These are phyloP conservation scores for Dusona sp. DNA, from an alignment of 2,888 invertebrate genomes.

Conservation along the genomic window DNA sequence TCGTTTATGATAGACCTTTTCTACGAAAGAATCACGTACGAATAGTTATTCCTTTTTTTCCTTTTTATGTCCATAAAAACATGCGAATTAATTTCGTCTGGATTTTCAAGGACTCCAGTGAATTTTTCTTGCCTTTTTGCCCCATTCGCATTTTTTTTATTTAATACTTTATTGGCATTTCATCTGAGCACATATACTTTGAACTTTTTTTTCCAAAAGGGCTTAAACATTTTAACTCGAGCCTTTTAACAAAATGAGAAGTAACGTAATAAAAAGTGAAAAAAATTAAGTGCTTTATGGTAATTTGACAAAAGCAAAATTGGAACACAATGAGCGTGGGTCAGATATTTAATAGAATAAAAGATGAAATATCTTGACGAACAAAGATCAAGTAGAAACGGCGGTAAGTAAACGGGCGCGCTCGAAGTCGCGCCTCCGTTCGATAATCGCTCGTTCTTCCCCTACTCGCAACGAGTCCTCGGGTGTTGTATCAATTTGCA, in stretches of 20 bases:
- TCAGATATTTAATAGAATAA: neutral
- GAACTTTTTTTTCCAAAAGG: neutral
- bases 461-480: neutral
- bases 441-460: conserved; percentile 1
- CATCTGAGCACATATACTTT: neutral
- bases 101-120: conserved; percentile 5
- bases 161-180: neutral
- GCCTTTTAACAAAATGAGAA: neutral
- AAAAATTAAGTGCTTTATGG: neutral
- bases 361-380: neutral
- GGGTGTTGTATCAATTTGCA: conserved; percentile 44
- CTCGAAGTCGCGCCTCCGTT: conserved; percentile 56
- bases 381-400: conserved; percentile 20
- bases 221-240: neutral
- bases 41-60: neutral
- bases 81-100: conserved; percentile 7
- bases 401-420: conserved; percentile 17
- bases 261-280: neutral
- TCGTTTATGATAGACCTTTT: conserved; percentile 2
- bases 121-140: neutral
- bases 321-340: neutral
- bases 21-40: conserved; percentile 31
- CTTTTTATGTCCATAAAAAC: neutral
- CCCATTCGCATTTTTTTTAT: neutral
- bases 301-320: neutral